A percentile compares a stretch with the other conserved stretches of the same genome.
These are phyloP conservation scores for Trialeurodes vaporariorum DNA, from an alignment of 1,140 invertebrate species.

Conservation along the genomic window DNA sequence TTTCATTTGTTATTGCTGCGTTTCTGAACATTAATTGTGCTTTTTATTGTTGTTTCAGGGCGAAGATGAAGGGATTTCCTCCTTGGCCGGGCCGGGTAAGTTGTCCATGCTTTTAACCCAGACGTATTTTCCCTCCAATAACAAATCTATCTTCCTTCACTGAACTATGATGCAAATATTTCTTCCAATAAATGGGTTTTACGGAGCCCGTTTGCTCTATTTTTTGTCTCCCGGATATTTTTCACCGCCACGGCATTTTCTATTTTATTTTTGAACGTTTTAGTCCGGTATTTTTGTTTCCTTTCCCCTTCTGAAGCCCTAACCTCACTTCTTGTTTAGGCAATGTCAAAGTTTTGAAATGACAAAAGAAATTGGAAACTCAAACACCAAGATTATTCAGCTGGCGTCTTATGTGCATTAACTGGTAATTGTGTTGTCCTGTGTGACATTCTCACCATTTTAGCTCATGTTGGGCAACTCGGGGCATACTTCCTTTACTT, in stretches of 20 bases:
- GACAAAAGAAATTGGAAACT: no score
- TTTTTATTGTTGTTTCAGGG: conserved; percentile 55
- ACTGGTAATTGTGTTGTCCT: no score
- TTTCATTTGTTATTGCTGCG: conserved; percentile 5
- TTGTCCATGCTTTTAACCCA: conserved; percentile 24
- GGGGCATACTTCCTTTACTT: no score
- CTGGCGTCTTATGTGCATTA: no score
- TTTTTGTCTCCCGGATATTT: no score
- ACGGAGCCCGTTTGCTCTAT: no score
- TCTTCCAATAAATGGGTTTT: background rate
- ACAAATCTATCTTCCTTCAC: background rate
- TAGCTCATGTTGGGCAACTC: no score
- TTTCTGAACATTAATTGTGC: conserved; percentile 11
- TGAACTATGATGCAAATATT: background rate
- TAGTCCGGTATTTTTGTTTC: background rate
- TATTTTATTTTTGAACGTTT: background rate
- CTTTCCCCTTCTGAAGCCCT: background rate
- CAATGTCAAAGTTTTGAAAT: no score
- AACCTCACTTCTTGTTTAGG: no score
- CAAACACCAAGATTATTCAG: no score
- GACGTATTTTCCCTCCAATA: conserved; percentile 6
- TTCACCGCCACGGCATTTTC: no score
- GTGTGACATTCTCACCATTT: no score
- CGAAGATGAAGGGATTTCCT: conserved; percentile 89
- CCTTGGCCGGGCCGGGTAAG: conserved; percentile 88